Conservation (phyloP, 2,113 vertebrate species). For the Paramisgurnus dabryanus region DNA sequence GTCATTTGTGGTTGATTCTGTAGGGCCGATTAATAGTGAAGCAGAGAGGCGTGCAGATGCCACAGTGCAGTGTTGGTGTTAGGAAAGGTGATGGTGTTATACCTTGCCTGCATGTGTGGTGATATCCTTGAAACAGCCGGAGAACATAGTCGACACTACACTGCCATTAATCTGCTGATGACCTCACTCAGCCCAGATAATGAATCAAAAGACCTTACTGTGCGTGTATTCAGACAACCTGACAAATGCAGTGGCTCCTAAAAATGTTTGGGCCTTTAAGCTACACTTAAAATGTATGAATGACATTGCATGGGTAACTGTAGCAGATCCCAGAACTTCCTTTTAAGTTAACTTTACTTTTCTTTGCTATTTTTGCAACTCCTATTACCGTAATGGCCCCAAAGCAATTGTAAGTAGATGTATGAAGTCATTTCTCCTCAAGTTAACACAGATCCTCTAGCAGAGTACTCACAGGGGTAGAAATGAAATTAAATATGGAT, state of each 20-base stretch:
- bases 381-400: too few species aligned
- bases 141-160: neutral
- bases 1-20: neutral
- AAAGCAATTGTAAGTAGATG: too few species aligned
- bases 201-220: slow-evolving; percentile 5
- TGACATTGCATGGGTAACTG: neutral
- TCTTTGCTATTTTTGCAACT: too few species aligned
- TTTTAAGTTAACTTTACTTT: too few species aligned
- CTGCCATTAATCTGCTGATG: slow-evolving; percentile 22
- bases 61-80: neutral
- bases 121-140: slow-evolving; percentile 23
- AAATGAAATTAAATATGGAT: too few species aligned
- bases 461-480: too few species aligned
- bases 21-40: slow-evolving; percentile 15
- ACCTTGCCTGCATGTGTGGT: neutral
- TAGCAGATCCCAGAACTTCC: neutral
- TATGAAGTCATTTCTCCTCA: too few species aligned
- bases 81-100: neutral
- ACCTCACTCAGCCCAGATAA: neutral
- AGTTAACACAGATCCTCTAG: too few species aligned
- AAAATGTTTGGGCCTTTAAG: neutral
- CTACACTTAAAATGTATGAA: neutral
- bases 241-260: neutral
- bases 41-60: slow-evolving; percentile 1
- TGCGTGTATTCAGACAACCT: neutral